phyloP scores from a whole-genome alignment of 2,888 invertebrate genomes.

The Phania funesta region DNA sequence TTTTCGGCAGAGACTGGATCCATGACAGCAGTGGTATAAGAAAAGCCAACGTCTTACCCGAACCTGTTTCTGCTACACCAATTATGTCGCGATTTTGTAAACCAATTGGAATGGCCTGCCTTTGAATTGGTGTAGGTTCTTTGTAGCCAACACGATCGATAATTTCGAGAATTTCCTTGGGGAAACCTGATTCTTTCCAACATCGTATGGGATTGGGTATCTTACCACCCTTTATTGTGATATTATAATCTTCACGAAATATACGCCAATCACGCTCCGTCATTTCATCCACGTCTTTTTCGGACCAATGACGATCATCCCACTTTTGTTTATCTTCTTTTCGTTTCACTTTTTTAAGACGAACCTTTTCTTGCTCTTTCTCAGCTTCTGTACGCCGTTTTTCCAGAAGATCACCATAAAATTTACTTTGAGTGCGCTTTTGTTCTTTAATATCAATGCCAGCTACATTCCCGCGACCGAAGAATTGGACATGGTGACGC shows the following conservation, averaged over 20 bases:
- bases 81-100: constrained; percentile 97
- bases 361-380: constrained; percentile 96
- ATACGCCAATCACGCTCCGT: constrained; percentile 99
- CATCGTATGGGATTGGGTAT: constrained; percentile 97
- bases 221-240: constrained; percentile 97
- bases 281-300: constrained; percentile 97
- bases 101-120: constrained; percentile 99
- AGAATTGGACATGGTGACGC: constrained; percentile 98
- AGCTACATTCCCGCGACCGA: constrained; percentile 97
- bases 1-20: constrained; percentile 99
- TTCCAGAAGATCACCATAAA: constrained; percentile 97
- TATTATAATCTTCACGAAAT: constrained; percentile 99
- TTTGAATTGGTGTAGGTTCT: constrained; percentile 99
- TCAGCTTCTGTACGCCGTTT: constrained; percentile 97
- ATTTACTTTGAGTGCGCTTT: constrained; percentile 96
- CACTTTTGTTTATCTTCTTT: constrained; percentile 99
- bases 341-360: constrained; percentile 94
- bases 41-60: constrained; percentile 99
- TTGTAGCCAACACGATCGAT: constrained; percentile 97
- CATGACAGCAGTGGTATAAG: constrained; percentile 97
- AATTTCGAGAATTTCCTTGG: constrained; percentile 94
- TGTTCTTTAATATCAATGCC: constrained; percentile 96
- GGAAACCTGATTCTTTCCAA: constrained; percentile 97
- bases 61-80: constrained; percentile 99
- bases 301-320: constrained; percentile 99